phyloP scores from a whole-genome alignment of 2,797 vertebrate genomes.

The Sardinella longiceps region DNA sequence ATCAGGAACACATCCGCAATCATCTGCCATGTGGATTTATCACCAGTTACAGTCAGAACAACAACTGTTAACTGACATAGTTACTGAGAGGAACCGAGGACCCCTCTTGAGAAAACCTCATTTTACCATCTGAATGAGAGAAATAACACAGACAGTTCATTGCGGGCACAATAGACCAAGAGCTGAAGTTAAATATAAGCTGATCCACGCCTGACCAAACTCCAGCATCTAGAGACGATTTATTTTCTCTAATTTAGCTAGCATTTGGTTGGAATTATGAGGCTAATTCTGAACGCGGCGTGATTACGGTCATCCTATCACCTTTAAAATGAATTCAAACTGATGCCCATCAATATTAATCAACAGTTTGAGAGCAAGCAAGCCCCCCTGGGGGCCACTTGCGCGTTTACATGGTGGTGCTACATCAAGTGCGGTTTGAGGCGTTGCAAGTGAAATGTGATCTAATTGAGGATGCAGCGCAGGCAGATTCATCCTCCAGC shows the following conservation, averaged over 20 bases:
- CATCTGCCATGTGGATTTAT: neutral
- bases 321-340: neutral
- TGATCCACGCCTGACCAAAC: neutral
- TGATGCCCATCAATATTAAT: neutral
- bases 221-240: neutral
- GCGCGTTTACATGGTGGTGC: neutral
- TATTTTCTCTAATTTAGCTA: neutral
- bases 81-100: too few species aligned
- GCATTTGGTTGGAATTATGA: neutral
- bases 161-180: too few species aligned
- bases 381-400: neutral
- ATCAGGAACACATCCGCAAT: slow-evolving; percentile 29
- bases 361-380: neutral
- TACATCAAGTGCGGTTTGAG: neutral
- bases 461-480: slow-evolving; percentile 50
- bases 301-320: neutral
- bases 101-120: too few species aligned
- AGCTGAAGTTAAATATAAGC: neutral
- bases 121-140: too few species aligned
- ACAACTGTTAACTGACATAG: too few species aligned
- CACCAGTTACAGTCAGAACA: neutral
- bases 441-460: neutral
- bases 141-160: too few species aligned
- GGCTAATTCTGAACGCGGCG: neutral
- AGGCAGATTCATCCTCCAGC: slow-evolving; percentile 39